phyloP scores from a whole-genome alignment of 2,888 invertebrate species.

The Microctonus hyperodae region DNA sequence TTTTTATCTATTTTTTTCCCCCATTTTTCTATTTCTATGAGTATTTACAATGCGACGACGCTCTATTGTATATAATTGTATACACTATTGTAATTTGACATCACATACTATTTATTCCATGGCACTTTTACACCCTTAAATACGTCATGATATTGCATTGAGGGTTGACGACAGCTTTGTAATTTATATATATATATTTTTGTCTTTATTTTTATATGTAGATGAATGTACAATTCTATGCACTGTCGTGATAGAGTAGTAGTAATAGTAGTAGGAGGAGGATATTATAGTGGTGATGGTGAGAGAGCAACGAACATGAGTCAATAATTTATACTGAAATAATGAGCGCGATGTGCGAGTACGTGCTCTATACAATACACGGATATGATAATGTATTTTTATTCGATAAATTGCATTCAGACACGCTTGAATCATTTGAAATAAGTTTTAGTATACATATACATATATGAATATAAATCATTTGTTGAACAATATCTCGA shows the following conservation, averaged over 20 bases:
- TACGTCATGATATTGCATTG: no score
- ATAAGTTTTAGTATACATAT: no score
- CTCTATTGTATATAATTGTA: no score
- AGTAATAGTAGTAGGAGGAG: no score
- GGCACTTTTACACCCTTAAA: background rate
- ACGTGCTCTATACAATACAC: background rate
- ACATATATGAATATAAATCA: background rate
- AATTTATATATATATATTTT: no score
- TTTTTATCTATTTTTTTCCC: background rate
- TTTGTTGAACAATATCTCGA: background rate
- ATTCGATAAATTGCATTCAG: background rate
- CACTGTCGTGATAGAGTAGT: no score
- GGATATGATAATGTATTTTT: background rate
- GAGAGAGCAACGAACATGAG: constrained; percentile 10
- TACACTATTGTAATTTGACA: no score
- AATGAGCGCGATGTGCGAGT: background rate
- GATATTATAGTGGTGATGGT: no score
- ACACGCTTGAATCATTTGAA: constrained; percentile 2
- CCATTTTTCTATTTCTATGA: background rate
- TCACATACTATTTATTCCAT: background rate
- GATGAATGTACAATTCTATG: no score
- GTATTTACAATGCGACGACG: constrained; percentile 1
- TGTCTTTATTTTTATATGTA: no score
- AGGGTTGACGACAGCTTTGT: no score
- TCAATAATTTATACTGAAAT: constrained; percentile 18